Base-by-base conservation (phyloP, 2,113 vertebrate species). In the Microtus ochrogaster region DNA sequence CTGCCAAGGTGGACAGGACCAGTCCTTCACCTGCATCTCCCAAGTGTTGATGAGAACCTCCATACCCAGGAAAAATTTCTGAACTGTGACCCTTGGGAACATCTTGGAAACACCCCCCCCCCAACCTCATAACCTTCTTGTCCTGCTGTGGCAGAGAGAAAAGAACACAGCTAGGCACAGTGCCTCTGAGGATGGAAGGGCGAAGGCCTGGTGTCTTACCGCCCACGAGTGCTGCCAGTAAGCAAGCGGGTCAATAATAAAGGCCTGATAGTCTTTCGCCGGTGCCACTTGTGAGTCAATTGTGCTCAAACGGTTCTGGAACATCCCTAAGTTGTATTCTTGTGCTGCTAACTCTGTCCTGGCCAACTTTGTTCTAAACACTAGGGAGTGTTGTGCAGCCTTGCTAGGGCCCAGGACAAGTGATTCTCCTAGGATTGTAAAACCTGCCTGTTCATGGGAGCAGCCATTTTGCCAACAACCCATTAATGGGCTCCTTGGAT, bases 401-500 rank as follows among this genome's bases (percentile, higher is more conserved):
- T 0, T 44, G 66, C 30, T 19, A 4, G 6, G 52, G 39, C 8
- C 26, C 14, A 8, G 24, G 44, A 11, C 13, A 47, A n/a, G 11
- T 2, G 77, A 1, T 21, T 39, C 28, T 58, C 66, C 14, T 24
- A 14, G 70, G 72, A 39, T 66, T 55, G 41, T 16, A 49, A 22
- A 11, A 14, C 17, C 28, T 33, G 52, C 17, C 13, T 33, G 28
- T 52, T 68, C 52, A 70, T 63, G 11, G 65, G 49, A 26, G 74
- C 41, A 30, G 52, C 28, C 13, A 8, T 9, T 16, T 8, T 19
- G 13, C 44, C 22, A 39, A 66, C 5, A 22, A 36, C 12, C 36
- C 0, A 66, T 10, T 2, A n/a, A 7, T 65, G 5, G 0, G 22
- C 73, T 12, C 5, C 7, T 5, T 24, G 2, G 87, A 49, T 39